Conservation (phyloP, 1,140 invertebrate species). For the Drosophila triauraria region DNA sequence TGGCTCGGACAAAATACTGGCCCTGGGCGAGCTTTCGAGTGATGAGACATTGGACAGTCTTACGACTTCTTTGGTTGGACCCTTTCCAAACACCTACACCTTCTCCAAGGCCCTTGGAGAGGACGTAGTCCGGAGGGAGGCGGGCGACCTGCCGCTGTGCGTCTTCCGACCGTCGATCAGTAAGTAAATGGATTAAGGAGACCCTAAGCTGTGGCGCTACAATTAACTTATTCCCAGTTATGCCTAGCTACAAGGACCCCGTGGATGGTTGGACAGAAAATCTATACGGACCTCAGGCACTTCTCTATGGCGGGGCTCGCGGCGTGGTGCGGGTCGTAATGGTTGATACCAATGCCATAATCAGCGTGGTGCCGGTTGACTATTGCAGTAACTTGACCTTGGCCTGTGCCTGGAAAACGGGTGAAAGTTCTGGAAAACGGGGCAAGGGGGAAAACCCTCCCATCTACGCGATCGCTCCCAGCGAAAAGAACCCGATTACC, state of each 20-base stretch:
- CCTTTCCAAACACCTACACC: constrained; percentile 93
- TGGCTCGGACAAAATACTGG: constrained; percentile 88
- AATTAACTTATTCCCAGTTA: constrained; percentile 87
- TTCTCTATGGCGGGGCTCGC: constrained; percentile 88
- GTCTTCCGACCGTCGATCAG: constrained; percentile 90
- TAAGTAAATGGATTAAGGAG: constrained; percentile 85
- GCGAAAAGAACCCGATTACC: constrained; percentile 87
- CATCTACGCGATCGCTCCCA: constrained; percentile 90
- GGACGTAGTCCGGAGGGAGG: constrained; percentile 88
- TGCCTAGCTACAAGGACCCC: constrained; percentile 91
- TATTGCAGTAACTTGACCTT: constrained; percentile 91
- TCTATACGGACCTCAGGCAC: constrained; percentile 93
- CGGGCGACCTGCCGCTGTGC: constrained; percentile 89
- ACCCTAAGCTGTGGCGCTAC: too few relatives aligned
- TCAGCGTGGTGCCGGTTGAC: constrained; percentile 92
- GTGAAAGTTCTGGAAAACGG: constrained; percentile 10
- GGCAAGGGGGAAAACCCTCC: constrained; percentile 62
- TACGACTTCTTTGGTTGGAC: constrained; percentile 88
- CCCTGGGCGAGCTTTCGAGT: constrained; percentile 85
- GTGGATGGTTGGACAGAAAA: constrained; percentile 94
- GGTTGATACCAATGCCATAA: constrained; percentile 85
- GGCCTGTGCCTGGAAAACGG: constrained; percentile 89
- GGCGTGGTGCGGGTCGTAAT: constrained; percentile 90
- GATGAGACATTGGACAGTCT: constrained; percentile 88
- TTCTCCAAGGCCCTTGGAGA: constrained; percentile 94